phyloP scores from a whole-genome alignment of 2,888 invertebrate genomes.

The Trachelus iudaicus region DNA sequence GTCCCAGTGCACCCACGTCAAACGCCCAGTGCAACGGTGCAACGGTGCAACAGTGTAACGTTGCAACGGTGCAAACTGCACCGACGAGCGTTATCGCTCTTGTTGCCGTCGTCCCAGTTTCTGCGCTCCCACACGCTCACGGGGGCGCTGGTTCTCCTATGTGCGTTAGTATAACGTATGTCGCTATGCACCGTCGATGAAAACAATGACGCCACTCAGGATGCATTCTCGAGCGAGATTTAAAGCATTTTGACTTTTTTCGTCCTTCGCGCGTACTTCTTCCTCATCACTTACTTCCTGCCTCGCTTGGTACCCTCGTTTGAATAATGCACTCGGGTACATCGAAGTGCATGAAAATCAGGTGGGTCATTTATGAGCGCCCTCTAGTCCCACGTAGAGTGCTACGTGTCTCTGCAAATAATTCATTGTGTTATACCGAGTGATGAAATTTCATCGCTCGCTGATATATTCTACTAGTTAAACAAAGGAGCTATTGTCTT shows the following conservation, averaged over 20 bases:
- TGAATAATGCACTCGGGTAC: neutral
- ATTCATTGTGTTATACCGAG: neutral
- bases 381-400: neutral
- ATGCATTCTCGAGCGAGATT: neutral
- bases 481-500: neutral
- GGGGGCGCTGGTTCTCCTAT: conserved; percentile 14
- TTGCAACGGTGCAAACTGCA: conserved; percentile 30
- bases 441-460: neutral
- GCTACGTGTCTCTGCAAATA: neutral
- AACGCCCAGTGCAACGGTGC: neutral
- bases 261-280: neutral
- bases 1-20: neutral
- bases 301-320: neutral
- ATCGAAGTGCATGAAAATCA: neutral
- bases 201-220: neutral
- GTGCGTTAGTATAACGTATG: neutral
- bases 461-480: neutral
- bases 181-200: neutral
- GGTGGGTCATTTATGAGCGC: neutral
- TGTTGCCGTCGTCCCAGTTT: conserved; percentile 57
- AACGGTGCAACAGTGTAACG: neutral
- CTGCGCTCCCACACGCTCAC: conserved; percentile 53
- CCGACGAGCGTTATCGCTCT: conserved; percentile 57
- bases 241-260: neutral
- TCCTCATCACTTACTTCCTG: neutral